Conservation (phyloP, 2,113 vertebrate genomes). For the Pygoscelis adeliae region DNA sequence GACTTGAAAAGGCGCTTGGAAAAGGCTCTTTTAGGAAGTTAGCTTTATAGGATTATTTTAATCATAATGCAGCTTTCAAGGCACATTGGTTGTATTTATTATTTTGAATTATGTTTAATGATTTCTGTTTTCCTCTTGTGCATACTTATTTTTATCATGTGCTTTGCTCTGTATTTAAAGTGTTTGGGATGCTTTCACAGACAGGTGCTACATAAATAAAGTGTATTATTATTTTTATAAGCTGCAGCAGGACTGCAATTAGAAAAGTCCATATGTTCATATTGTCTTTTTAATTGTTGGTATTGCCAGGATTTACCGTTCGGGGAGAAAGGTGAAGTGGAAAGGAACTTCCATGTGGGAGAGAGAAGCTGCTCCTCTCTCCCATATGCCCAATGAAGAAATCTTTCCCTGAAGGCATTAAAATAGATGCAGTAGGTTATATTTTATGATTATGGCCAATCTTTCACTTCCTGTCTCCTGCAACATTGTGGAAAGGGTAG, state of each 20-base stretch:
- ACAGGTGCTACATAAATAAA: slow-evolving; percentile 5
- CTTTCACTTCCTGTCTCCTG: neutral
- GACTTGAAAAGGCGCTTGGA: neutral
- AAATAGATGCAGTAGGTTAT: neutral
- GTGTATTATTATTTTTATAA: neutral
- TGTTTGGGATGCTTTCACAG: neutral
- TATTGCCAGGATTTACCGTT: neutral
- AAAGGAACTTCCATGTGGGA: neutral
- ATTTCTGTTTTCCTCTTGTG: neutral
- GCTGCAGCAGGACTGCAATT: neutral
- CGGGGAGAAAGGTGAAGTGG: neutral
- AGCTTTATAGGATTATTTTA: neutral
- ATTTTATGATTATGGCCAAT: neutral
- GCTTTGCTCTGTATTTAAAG: neutral
- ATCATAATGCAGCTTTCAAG: neutral
- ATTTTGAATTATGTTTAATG: neutral
- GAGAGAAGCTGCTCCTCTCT: neutral
- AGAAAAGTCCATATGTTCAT: neutral
- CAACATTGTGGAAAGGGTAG: neutral
- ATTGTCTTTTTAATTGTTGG: neutral
- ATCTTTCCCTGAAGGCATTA: neutral
- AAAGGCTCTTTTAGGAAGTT: neutral
- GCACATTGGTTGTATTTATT: neutral
- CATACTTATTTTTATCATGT: neutral
- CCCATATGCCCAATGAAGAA: neutral